phyloP scores from a whole-genome alignment of 2,113 vertebrate species.

The Caretta caretta region DNA sequence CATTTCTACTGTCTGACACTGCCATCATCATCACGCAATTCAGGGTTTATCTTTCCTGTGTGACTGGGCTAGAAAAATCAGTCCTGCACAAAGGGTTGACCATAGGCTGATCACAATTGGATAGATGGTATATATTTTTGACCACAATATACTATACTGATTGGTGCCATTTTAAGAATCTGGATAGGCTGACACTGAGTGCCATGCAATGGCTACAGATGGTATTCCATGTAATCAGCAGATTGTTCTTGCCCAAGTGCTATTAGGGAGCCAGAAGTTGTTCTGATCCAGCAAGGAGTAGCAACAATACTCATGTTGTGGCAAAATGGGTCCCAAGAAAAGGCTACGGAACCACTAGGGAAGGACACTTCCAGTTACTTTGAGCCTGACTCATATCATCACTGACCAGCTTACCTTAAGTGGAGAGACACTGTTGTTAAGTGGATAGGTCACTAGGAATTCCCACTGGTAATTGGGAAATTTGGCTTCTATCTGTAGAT shows the following conservation, averaged over 20 bases:
- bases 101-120: conserved; percentile 45
- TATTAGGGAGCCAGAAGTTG: not conserved
- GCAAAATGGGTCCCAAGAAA: not conserved
- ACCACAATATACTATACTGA: not conserved
- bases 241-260: not conserved
- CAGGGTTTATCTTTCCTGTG: conserved; percentile 57
- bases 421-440: not conserved
- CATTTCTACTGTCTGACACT: conserved; percentile 51
- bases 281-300: not conserved
- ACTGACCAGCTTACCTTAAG: not conserved
- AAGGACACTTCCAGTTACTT: not conserved
- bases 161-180: not conserved
- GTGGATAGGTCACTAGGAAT: not conserved
- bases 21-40: conserved; percentile 42
- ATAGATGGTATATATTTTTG: conserved; percentile 45
- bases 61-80: conserved; percentile 56
- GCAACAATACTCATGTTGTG: not conserved
- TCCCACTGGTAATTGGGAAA: not conserved
- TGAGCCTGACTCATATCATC: not conserved
- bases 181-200: not conserved
- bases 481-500: not conserved
- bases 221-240: not conserved
- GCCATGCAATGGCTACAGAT: not conserved
- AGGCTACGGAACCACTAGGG: not conserved
- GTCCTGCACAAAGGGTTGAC: conserved; percentile 22